Evolutionary conservation across 2,888 invertebrate species (phyloP).

Genomic region (Maniola hyperantus): DNA sequence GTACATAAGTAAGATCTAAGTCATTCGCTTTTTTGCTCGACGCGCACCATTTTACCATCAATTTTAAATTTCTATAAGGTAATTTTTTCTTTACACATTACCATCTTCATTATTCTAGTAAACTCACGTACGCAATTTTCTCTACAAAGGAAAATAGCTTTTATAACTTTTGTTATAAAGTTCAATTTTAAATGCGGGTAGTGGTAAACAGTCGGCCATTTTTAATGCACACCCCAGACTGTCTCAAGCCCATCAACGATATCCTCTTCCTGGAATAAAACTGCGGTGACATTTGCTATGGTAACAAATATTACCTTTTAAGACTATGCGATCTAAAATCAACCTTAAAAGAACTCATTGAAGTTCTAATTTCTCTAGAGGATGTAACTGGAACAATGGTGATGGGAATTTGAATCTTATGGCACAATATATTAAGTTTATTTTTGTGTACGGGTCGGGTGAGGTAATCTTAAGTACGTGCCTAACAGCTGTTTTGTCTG

Average conservation of each 20-base stretch:
- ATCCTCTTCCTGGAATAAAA: slow-evolving; percentile 48
- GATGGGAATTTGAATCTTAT: slow-evolving; percentile 28
- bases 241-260: slow-evolving; percentile 49
- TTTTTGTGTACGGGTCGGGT: slow-evolving; percentile 26
- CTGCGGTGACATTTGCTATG: slow-evolving; percentile 44
- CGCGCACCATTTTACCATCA: slow-evolving; percentile 20
- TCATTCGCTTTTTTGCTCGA: slow-evolving; percentile 16
- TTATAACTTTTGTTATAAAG: slow-evolving; percentile 16
- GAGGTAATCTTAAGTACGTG: slow-evolving; percentile 52
- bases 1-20: background rate
- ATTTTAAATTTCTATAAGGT: slow-evolving; percentile 25
- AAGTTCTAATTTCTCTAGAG: slow-evolving; percentile 22
- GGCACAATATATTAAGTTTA: slow-evolving; percentile 26
- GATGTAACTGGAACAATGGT: background rate
- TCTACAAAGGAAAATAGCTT: slow-evolving; percentile 7
- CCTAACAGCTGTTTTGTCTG: slow-evolving; percentile 71
- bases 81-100: slow-evolving; percentile 28
- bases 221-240: slow-evolving; percentile 64
- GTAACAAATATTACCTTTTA: slow-evolving; percentile 41
- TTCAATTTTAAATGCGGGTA: slow-evolving; percentile 1
- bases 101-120: slow-evolving; percentile 31
- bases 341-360: slow-evolving; percentile 25
- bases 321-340: slow-evolving; percentile 19
- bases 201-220: slow-evolving; percentile 32
- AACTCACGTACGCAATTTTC: slow-evolving; percentile 26